Evolutionary conservation across 2,888 invertebrate species (phyloP), one percentile per base, ranked within the genome.

Genomic region (Agonopterix heracliana): DNA sequence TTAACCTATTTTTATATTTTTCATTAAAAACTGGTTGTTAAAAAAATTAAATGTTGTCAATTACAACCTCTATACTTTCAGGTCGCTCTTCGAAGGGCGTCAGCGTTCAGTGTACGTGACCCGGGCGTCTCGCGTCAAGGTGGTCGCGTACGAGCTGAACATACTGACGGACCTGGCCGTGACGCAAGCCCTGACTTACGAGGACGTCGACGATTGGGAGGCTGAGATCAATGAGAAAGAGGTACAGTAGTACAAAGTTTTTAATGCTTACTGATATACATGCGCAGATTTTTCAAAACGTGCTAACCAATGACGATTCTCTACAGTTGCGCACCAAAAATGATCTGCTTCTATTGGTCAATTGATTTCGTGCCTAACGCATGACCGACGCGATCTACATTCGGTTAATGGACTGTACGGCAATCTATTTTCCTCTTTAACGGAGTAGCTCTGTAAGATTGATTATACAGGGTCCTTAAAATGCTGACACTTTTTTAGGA

Each of bases 91-190:
- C 0, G 52, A 76, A 0, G 87, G 89, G 10, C 71, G 76, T 2
- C 81, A 90, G 52, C 76, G 89, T 0, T 86, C 90, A 0, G 61
- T 90, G 0, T 80, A 75, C 51, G 59, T 87, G 8, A 74, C 79
- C 0, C 63, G 89, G 35, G 51, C 73, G 9, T 57, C 79, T 2
- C 59, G 82, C 7, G 71, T 88, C 1, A 85, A 73, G 26, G 88
- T 77, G 61, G 81, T 78, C 48, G 85, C 70, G n/a, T 90, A 86
- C 59, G 91, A 78, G 65, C 73, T 78, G 52, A 84, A 67, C 54
- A 90, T 73, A 66, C 81, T 71, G 61, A 91, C 87, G 7, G 91
- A 80, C 63, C 67, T 83, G 66, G 74, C 62, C 0, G 68, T 80
- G 5, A 57, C 61, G 0, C 60, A 69, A 14, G 82, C 75, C 0